Conservation (phyloP, 2,797 vertebrate genomes). For the Coregonus sp. region DNA sequence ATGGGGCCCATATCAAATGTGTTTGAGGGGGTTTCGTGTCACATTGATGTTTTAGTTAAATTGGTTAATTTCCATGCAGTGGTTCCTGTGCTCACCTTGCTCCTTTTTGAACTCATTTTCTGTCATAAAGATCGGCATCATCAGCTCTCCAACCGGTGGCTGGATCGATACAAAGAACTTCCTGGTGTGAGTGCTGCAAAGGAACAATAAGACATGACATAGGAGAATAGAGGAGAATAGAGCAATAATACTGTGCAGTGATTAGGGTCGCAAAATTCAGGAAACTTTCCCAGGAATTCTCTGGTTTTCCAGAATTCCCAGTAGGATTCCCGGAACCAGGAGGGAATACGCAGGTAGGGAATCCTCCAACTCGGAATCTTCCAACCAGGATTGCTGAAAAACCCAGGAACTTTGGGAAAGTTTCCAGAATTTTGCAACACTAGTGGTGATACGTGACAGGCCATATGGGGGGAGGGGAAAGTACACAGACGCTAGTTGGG, state of each 20-base stretch:
- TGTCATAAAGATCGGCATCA: constrained; percentile 91
- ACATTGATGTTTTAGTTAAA: background rate
- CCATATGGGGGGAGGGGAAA: background rate
- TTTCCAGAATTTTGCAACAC: background rate
- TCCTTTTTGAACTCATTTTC: constrained; percentile 98
- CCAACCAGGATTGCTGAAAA: background rate
- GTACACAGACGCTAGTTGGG: too few relatives aligned
- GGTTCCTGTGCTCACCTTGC: constrained; percentile 81
- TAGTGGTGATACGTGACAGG: background rate
- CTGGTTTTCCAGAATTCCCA: background rate
- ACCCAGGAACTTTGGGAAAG: background rate
- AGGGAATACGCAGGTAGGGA: background rate
- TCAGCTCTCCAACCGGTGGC: constrained; percentile 93
- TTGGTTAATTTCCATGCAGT: background rate
- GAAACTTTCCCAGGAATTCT: background rate
- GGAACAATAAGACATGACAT: background rate
- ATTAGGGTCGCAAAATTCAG: background rate
- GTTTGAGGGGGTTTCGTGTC: background rate
- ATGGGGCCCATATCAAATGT: background rate
- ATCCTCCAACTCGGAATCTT: background rate
- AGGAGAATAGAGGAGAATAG: constrained; percentile 1
- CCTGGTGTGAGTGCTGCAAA: constrained; percentile 85
- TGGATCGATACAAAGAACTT: constrained; percentile 97
- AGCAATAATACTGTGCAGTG: background rate
- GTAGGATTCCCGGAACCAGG: background rate